Percentiles rank a stretch among this genome's conserved stretches.
Evolutionary conservation across 1,140 invertebrate species (phyloP).

Genomic region (Leptoteleia sp.): DNA sequence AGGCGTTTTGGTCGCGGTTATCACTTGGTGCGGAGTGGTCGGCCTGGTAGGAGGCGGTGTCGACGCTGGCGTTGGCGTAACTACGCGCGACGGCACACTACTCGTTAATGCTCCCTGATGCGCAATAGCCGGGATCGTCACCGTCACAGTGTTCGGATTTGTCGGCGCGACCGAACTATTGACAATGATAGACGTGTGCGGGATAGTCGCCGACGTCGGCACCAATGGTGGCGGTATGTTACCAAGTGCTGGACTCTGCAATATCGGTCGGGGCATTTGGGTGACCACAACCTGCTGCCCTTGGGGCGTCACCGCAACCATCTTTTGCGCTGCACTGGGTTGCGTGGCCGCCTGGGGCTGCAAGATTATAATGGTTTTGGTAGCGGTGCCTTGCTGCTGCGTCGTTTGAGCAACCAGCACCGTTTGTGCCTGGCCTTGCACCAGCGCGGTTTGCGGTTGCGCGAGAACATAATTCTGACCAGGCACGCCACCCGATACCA

Average conservation of each 20-base stretch:
- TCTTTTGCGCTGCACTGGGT: conserved; percentile 78
- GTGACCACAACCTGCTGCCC: conserved; percentile 84
- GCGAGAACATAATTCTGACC: conserved; percentile 85
- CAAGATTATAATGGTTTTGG: conserved; percentile 88
- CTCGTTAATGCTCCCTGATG: conserved; percentile 74
- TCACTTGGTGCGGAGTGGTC: conserved; percentile 75
- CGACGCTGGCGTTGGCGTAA: conserved; percentile 76
- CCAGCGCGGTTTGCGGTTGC: conserved; percentile 83
- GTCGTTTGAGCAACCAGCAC: conserved; percentile 84
- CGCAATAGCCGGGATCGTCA: conserved; percentile 65
- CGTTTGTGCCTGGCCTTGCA: conserved; percentile 84
- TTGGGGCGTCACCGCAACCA: conserved; percentile 85
- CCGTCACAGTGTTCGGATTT: conserved; percentile 57
- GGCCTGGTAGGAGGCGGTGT: conserved; percentile 79
- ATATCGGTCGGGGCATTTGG: conserved; percentile 81
- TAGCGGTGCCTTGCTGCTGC: conserved; percentile 83
- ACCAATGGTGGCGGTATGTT: conserved; percentile 79
- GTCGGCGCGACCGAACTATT: conserved; percentile 75
- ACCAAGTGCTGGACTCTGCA: conserved; percentile 80
- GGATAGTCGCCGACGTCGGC: conserved; percentile 78
- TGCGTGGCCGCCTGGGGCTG: conserved; percentile 83
- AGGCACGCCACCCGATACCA: conserved; percentile 81
- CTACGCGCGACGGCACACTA: conserved; percentile 76
- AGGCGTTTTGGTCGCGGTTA: conserved; percentile 51
- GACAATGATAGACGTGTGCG: conserved; percentile 77